phyloP scores from a whole-genome alignment of 2,888 invertebrate species.

The Bedellia somnulentella region DNA sequence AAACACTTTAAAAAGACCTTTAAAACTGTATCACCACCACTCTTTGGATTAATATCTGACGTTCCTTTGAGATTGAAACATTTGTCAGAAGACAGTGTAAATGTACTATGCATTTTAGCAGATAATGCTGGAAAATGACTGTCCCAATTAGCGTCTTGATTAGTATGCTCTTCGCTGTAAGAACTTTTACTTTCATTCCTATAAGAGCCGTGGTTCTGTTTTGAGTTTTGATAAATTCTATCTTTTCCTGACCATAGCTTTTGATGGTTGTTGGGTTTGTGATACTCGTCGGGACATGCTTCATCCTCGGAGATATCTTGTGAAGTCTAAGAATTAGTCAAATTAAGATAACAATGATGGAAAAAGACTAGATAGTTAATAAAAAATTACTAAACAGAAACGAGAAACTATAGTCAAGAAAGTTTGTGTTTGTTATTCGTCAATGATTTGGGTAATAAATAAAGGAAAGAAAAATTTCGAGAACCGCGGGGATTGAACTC shows the following conservation, averaged over 20 bases:
- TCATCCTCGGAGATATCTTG: slow-evolving; percentile 47
- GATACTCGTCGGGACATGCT: slow-evolving; percentile 23
- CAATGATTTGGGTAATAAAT: no score
- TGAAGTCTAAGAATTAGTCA: no score
- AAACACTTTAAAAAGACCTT: slow-evolving; percentile 22
- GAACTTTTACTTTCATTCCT: slow-evolving; percentile 23
- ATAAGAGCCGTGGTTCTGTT: slow-evolving; percentile 19
- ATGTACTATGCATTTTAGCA: slow-evolving; percentile 45
- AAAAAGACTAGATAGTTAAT: no score
- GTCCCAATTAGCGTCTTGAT: slow-evolving; percentile 46
- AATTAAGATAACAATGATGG: no score
- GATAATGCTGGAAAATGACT: slow-evolving; percentile 44
- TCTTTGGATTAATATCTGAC: slow-evolving; percentile 35
- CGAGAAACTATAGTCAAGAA: no score
- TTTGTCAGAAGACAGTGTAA: slow-evolving; percentile 39
- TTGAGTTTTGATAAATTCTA: slow-evolving; percentile 42
- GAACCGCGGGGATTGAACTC: no score
- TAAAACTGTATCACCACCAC: slow-evolving; percentile 38
- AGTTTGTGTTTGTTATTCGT: no score
- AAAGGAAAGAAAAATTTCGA: no score
- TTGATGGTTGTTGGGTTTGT: slow-evolving; percentile 21
- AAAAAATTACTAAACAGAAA: no score
- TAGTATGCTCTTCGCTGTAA: slow-evolving; percentile 36
- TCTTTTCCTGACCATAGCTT: slow-evolving; percentile 40
- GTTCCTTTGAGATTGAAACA: slow-evolving; percentile 32